phyloP scores from a whole-genome alignment of 2,113 vertebrate species.

The Tachysurus vachellii region DNA sequence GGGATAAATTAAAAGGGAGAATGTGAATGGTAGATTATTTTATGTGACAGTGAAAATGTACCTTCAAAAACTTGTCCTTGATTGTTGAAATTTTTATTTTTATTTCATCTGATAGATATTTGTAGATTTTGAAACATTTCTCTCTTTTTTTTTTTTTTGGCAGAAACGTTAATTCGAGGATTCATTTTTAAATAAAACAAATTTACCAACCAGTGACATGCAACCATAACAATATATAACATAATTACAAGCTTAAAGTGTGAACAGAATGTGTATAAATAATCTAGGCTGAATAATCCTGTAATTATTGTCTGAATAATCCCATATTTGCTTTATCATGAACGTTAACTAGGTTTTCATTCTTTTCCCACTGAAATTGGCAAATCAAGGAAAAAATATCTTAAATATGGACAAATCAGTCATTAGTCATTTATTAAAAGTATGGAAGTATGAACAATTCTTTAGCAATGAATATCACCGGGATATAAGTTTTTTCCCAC shows the following conservation, averaged over 20 bases:
- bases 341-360: background rate
- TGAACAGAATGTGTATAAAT: background rate
- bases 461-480: background rate
- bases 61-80: background rate
- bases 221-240: background rate
- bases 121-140: background rate
- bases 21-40: background rate
- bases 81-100: background rate
- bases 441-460: background rate
- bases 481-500: background rate
- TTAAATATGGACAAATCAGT: background rate
- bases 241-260: background rate
- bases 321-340: background rate
- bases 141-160: background rate
- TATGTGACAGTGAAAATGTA: background rate
- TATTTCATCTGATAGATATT: background rate
- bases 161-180: background rate
- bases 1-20: background rate
- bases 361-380: background rate
- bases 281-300: background rate
- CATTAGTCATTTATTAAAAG: background rate
- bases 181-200: background rate
- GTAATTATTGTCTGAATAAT: background rate
- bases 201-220: background rate
- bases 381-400: background rate